Evolutionary conservation across 2,797 vertebrate species (phyloP), one percentile per base, ranked within the genome.

Genomic region (Enteromius mattozi): DNA sequence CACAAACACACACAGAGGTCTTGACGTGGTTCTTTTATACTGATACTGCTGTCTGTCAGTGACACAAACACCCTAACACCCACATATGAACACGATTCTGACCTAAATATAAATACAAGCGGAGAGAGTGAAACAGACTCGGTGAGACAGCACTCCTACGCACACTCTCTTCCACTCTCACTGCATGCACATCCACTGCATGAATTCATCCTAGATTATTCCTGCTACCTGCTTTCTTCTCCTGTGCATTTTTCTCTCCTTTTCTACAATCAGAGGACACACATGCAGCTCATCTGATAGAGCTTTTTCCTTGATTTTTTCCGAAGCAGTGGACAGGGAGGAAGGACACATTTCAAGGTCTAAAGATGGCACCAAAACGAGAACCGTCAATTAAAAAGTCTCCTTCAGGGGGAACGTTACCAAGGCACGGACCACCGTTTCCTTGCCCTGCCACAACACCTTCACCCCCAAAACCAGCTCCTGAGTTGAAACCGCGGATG

Each of bases 381-480:
- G 94, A 96, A 91, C 56, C 93, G 16, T 95, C 93, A 4, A 91
- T 94, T 56, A 96, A 96, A 90, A 95, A 95, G 85, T 91, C 91
- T 78, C 89, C 92, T 84, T 94, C 94, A 47, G 91, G 91, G 7
- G 92, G 92, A 82, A 83, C 81, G 6, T 90, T 92, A 85, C 90
- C 93, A 66, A 93, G 93, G 85, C 90, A 94, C 40, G 95, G 95
- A 89, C 95, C 95, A 68, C 94, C 95, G 2, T 96, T 93, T 82
- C 95, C 95, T 71, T 91, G 89, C 87, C 84, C 93, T 14, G 83
- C 92, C 80, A 78, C 88, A 5, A 40, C 91, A 84, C 83, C 92
- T 65, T 63, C 86, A 72, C 81, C 88, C 49, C 91, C 92, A 42
- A 95, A 93, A 87, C 79, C 87, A 0, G 70, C 85, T 68, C 93